Conservation (phyloP, 2,888 invertebrate species). For the Hyposoter dolosus region DNA sequence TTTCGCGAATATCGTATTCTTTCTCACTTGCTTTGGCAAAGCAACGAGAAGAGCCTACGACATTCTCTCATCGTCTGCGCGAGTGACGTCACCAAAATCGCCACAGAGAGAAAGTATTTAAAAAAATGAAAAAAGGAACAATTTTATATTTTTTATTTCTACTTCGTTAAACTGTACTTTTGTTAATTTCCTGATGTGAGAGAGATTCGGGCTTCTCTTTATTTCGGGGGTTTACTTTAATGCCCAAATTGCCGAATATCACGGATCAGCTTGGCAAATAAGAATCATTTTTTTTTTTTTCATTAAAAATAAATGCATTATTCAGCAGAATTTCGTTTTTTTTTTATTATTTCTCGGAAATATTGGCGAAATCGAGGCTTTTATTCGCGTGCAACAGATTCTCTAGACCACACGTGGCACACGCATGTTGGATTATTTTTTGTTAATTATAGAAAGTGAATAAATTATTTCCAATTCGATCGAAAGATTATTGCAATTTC, state of each 20-base stretch:
- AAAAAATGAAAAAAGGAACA: slow-evolving; percentile 24
- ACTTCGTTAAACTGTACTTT: neutral
- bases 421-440: neutral
- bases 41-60: slow-evolving; percentile 31
- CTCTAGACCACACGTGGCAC: neutral
- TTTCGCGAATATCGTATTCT: slow-evolving; percentile 47
- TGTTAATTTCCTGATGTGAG: neutral
- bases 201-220: slow-evolving; percentile 1
- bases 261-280: neutral
- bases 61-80: neutral
- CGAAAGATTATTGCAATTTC: neutral
- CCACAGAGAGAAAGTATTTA: slow-evolving; percentile 16
- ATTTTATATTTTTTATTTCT: slow-evolving; percentile 26
- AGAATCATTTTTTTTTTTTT: neutral
- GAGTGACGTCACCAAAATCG: slow-evolving; percentile 14
- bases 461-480: neutral
- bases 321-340: neutral
- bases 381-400: slow-evolving; percentile 4
- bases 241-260: slow-evolving; percentile 10
- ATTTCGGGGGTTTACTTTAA: neutral
- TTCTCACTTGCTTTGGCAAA: slow-evolving; percentile 19
- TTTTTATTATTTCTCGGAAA: neutral
- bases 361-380: neutral
- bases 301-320: neutral
- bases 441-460: neutral